Evolutionary conservation across 2,888 invertebrate species (phyloP).

Genomic region (Crocallis elinguaria): DNA sequence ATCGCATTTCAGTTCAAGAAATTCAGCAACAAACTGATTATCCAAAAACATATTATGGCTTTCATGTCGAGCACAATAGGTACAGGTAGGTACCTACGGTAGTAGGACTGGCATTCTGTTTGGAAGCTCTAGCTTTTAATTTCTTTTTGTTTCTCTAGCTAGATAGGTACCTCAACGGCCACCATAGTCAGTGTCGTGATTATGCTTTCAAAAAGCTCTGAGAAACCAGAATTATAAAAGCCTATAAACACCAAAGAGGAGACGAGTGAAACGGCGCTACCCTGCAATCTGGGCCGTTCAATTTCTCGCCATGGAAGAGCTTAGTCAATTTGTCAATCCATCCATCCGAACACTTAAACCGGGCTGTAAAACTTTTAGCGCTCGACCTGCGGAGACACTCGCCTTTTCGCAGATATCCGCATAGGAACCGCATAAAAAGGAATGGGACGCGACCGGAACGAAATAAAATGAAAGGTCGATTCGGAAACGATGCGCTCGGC

Average conservation of each 20-base stretch:
- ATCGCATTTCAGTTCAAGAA: too few species aligned
- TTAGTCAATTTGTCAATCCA: slow-evolving; percentile 62
- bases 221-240: too few species aligned
- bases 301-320: slow-evolving; percentile 49
- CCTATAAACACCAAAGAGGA: background rate
- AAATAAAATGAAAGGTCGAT: slow-evolving; percentile 60
- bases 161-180: too few species aligned
- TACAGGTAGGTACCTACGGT: too few species aligned
- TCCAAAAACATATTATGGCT: too few species aligned
- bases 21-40: too few species aligned
- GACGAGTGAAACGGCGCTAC: slow-evolving; percentile 15
- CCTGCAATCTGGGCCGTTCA: slow-evolving; percentile 40
- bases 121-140: too few species aligned
- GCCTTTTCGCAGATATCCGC: slow-evolving; percentile 46
- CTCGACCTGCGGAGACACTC: slow-evolving; percentile 51
- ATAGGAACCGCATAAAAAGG: slow-evolving; percentile 62
- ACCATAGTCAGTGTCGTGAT: too few species aligned
- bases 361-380: slow-evolving; percentile 70
- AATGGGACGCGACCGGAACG: slow-evolving; percentile 58
- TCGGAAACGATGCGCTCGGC: slow-evolving; percentile 51
- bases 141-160: too few species aligned
- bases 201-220: too few species aligned
- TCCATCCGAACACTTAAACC: slow-evolving; percentile 60
- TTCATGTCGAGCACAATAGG: too few species aligned
- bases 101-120: too few species aligned